phyloP scores from a whole-genome alignment of 2,113 vertebrate genomes.

The Petromus typicus region DNA sequence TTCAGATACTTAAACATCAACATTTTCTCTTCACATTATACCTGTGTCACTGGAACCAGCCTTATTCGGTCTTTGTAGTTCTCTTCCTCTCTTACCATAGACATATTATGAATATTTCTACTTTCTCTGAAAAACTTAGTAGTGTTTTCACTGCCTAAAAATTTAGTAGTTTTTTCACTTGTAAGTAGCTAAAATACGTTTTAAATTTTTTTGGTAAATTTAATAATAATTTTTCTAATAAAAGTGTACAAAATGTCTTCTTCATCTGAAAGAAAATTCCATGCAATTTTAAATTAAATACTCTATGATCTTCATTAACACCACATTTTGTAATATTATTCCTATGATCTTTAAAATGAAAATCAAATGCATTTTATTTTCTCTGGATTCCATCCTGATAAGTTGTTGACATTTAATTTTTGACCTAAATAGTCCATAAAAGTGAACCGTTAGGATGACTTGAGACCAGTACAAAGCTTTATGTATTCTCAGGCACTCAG shows the following conservation, averaged over 20 bases:
- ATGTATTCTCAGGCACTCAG: neutral
- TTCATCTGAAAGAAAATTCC: constrained; percentile 34
- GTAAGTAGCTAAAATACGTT: neutral
- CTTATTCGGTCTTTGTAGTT: neutral
- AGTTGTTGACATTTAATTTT: constrained; percentile 22
- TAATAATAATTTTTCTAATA: constrained; percentile 35
- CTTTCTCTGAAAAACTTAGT: neutral
- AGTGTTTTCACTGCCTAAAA: neutral
- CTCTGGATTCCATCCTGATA: constrained; percentile 1
- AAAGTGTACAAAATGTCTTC: neutral
- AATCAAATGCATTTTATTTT: constrained; percentile 47
- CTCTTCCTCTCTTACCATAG: neutral
- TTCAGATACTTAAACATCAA: neutral
- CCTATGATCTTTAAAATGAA: neutral
- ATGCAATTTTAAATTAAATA: neutral
- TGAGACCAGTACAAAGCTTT: neutral
- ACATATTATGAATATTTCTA: neutral
- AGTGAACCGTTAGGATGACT: neutral
- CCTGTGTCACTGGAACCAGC: too few relatives aligned
- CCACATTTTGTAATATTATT: neutral
- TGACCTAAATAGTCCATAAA: neutral
- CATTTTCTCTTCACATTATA: neutral
- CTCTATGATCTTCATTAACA: neutral
- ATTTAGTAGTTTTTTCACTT: neutral
- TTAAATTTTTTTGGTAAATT: constrained; percentile 4